These are phyloP conservation scores for Erpobdella octoculata DNA, from an alignment of 2,888 invertebrate genomes.

Conservation along the genomic window DNA sequence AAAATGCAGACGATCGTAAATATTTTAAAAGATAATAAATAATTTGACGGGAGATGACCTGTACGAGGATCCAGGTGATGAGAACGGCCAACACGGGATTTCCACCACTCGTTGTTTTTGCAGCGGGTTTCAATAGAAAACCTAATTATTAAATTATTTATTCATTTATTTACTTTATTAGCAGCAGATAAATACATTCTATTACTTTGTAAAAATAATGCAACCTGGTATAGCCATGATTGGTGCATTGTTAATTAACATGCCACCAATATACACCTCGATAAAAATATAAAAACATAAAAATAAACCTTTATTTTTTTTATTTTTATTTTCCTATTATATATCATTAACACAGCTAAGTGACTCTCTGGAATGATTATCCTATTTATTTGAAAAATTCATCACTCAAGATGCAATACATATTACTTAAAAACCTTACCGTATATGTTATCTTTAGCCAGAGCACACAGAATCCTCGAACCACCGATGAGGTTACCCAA, in stretches of 20 bases:
- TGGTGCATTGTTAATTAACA: no score
- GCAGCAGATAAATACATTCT: neutral
- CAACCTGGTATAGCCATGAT: no score
- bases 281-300: no score
- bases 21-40: neutral
- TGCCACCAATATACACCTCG: no score
- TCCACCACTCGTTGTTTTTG: constrained; percentile 64
- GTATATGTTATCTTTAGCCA: constrained; percentile 91
- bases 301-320: no score
- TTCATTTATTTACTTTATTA: neutral
- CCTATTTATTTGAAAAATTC: no score
- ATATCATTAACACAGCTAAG: no score
- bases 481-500: constrained; percentile 93
- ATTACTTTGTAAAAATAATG: neutral
- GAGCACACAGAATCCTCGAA: constrained; percentile 86
- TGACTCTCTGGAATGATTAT: no score
- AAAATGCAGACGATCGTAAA: neutral
- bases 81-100: constrained; percentile 78
- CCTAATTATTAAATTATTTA: constrained; percentile 56
- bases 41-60: constrained; percentile 53
- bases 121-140: constrained; percentile 64
- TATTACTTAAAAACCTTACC: constrained; percentile 64
- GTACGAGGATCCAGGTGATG: constrained; percentile 76
- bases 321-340: no score
- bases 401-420: no score